Percentiles rank a stretch among this genome's conserved stretches.
These are phyloP conservation scores for Macropus fuliginosus DNA, from an alignment of 2,797 vertebrate species.

Conservation along the genomic window DNA sequence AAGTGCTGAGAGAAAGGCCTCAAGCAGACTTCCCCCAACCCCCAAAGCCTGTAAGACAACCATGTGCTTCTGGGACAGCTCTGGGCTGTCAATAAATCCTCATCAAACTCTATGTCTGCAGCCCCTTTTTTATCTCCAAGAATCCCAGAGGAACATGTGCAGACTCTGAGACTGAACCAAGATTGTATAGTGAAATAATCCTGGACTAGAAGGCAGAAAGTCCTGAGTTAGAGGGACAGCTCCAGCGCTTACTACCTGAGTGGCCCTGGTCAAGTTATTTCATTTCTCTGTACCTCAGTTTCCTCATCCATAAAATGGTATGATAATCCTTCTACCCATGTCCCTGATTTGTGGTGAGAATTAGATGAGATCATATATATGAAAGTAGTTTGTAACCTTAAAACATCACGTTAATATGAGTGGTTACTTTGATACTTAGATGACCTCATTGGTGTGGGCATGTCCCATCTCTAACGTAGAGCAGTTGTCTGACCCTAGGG, in stretches of 20 bases:
- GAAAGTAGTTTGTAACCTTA: not conserved
- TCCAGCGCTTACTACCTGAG: not conserved
- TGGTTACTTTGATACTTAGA: not conserved
- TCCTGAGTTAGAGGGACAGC: not conserved
- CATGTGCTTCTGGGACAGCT: not conserved
- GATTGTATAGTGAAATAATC: not conserved
- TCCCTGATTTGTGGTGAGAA: not conserved
- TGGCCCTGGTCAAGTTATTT: not conserved
- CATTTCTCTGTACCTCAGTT: not conserved
- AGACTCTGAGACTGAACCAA: not conserved
- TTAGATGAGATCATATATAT: not conserved
- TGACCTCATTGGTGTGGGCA: not conserved
- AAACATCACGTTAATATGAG: not conserved
- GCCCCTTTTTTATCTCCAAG: not conserved
- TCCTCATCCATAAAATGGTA: not conserved
- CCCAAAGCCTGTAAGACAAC: not conserved
- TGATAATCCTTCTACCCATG: not conserved
- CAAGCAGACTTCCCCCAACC: not conserved
- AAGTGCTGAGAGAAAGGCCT: not conserved
- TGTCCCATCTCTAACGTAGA: not conserved
- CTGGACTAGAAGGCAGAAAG: not conserved
- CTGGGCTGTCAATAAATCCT: not conserved
- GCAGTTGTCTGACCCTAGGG: not conserved
- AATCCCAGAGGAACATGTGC: not conserved
- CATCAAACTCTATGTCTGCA: slow-evolving; percentile 6